phyloP scores from a whole-genome alignment of 2,888 invertebrate species.

The Taphrorychus bicolor region DNA sequence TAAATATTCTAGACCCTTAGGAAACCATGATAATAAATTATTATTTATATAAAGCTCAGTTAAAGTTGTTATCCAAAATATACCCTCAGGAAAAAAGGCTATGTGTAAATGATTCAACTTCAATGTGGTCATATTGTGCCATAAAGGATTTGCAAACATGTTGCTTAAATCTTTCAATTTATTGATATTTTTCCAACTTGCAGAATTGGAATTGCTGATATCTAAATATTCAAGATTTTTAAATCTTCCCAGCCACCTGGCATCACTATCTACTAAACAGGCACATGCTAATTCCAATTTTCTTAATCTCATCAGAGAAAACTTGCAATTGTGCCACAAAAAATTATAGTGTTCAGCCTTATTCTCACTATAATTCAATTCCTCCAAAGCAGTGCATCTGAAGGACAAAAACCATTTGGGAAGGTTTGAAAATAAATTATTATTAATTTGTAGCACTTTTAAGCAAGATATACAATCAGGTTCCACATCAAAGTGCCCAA shows the following conservation, averaged over 20 bases:
- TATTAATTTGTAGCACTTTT: constrained; percentile 42
- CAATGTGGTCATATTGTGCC: constrained; percentile 44
- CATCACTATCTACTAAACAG: constrained; percentile 43
- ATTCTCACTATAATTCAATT: constrained; percentile 47
- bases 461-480: constrained; percentile 44
- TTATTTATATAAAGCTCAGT: constrained; percentile 44
- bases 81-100: constrained; percentile 45
- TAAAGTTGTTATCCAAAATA: constrained; percentile 45
- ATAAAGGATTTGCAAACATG: constrained; percentile 45
- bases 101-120: constrained; percentile 43
- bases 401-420: constrained; percentile 47
- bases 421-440: constrained; percentile 44
- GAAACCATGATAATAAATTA: constrained; percentile 47
- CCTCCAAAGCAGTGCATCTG: constrained; percentile 42
- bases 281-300: constrained; percentile 43
- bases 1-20: constrained; percentile 45
- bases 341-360: constrained; percentile 42
- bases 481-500: constrained; percentile 43
- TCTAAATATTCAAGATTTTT: constrained; percentile 44
- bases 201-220: constrained; percentile 43
- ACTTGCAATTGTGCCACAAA: constrained; percentile 40
- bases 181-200: constrained; percentile 29
- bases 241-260: constrained; percentile 44
- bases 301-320: constrained; percentile 38
- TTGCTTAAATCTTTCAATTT: constrained; percentile 43